Percentiles rank a stretch among this genome's conserved stretches.
Conservation (phyloP, 2,888 invertebrate species). For the Tetranychus piercei region DNA sequence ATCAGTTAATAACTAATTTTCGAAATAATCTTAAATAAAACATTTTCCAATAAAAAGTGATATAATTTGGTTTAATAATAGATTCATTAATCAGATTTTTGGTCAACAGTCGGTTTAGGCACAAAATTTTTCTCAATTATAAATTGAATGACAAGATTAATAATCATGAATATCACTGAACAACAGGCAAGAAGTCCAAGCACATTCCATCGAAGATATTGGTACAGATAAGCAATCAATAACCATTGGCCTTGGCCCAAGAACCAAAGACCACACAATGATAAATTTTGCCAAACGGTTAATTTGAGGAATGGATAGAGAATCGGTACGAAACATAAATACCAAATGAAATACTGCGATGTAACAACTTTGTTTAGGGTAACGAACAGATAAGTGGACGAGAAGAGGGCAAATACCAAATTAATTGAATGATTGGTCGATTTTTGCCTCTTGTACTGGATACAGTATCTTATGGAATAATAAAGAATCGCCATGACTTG, state of each 20-base stretch:
- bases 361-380: slow-evolving; percentile 87
- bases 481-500: slow-evolving; percentile 48
- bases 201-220: slow-evolving; percentile 42
- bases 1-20: too few relatives aligned
- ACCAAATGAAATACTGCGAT: slow-evolving; percentile 95
- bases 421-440: not conserved
- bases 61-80: not conserved
- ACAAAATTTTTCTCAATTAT: slow-evolving; percentile 6
- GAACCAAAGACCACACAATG: slow-evolving; percentile 34
- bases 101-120: not conserved
- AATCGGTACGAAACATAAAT: slow-evolving; percentile 66
- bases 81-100: not conserved
- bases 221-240: slow-evolving; percentile 68
- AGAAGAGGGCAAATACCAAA: slow-evolving; percentile 40
- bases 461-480: slow-evolving; percentile 39
- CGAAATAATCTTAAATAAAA: too few relatives aligned
- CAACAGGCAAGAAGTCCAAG: not conserved
- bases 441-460: not conserved
- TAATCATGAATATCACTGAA: not conserved
- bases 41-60: too few relatives aligned
- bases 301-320: slow-evolving; percentile 48
- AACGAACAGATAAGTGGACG: slow-evolving; percentile 68
- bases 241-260: slow-evolving; percentile 67
- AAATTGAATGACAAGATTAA: not conserved
- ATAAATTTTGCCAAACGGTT: not conserved